Evolutionary conservation across 2,797 vertebrate species (phyloP), one percentile per base, ranked within the genome.

Genomic region (Coendou prehensilis): DNA sequence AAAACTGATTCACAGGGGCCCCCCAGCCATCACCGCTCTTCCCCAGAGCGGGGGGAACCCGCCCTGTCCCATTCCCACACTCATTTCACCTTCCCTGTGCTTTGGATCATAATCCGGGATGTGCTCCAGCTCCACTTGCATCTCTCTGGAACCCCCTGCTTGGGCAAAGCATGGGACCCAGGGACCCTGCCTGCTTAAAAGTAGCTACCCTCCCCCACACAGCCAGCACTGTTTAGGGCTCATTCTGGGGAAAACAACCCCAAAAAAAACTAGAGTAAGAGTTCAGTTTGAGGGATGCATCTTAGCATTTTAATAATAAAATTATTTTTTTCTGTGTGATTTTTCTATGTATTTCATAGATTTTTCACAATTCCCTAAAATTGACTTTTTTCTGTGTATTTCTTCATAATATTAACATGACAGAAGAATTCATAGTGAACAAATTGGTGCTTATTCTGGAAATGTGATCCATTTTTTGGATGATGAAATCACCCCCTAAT

Each of bases 261-360:
- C 26, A 52, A 73, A 73, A 30, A 47, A 93, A 57, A 78, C 23
- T 3, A 82, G 30, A 56, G 73, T 63, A 47, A 76, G 28, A 75
- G 41, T 89, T 93, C 45, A 83, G 18, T 57, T 0, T n/a, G 41
- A 78, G 28, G 15, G 59, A 73, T 87, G 52, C 52, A 54, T 69
- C 67, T 57, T 73, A 54, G n/a, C 15, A 54, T 76, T 87, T 87
- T 89, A 91, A 54, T 67, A 91, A 89, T 20, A 94, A 92, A 88
- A 82, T 61, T 33, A 81, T 50, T 78, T 37, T 47, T 37, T 71
- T 45, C 59, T n/a, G 54, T 28, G 71, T 59, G 33, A 69, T 52
- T 86, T 87, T 90, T 61, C 15, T 45, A 45, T 22, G 6, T 17
- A 67, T 64, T 88, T 93, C 57, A 64, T 37, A 82, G 82, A 82